Evolutionary conservation across 2,113 vertebrate genomes (phyloP).

Genomic region (Cyanoliseus patagonus): DNA sequence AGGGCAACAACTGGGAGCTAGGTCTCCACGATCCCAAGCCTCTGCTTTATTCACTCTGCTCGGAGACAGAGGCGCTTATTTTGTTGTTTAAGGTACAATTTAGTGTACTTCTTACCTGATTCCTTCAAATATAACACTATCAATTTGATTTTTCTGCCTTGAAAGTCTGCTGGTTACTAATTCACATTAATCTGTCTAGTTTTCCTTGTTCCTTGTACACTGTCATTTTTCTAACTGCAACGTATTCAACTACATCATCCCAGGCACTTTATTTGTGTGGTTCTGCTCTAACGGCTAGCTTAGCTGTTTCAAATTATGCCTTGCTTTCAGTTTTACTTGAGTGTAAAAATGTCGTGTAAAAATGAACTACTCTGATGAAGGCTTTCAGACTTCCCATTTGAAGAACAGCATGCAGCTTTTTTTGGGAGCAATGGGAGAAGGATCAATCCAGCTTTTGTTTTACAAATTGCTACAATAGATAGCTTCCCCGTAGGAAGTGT

Average conservation of each 20-base stretch:
- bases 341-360: constrained; percentile 12
- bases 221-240: constrained; percentile 29
- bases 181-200: not conserved
- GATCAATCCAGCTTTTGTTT: constrained; percentile 63
- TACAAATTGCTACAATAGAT: constrained; percentile 49
- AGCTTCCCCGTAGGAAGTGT: constrained; percentile 28
- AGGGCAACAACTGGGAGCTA: not conserved
- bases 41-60: not conserved
- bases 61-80: not conserved
- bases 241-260: not conserved
- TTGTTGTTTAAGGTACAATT: not conserved
- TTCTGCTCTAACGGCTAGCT: not conserved
- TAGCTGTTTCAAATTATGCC: constrained; percentile 41
- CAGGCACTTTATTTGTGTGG: constrained; percentile 26
- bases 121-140: not conserved
- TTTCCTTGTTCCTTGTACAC: not conserved
- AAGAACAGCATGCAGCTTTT: constrained; percentile 30
- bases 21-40: not conserved
- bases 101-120: not conserved
- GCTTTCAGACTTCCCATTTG: constrained; percentile 42
- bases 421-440: not conserved
- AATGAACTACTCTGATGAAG: constrained; percentile 18
- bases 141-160: not conserved
- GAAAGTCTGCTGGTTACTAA: not conserved
- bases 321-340: constrained; percentile 32